These are phyloP conservation scores for Tetramorium alpestre DNA, from an alignment of 1,140 invertebrate genomes.

Conservation along the genomic window DNA sequence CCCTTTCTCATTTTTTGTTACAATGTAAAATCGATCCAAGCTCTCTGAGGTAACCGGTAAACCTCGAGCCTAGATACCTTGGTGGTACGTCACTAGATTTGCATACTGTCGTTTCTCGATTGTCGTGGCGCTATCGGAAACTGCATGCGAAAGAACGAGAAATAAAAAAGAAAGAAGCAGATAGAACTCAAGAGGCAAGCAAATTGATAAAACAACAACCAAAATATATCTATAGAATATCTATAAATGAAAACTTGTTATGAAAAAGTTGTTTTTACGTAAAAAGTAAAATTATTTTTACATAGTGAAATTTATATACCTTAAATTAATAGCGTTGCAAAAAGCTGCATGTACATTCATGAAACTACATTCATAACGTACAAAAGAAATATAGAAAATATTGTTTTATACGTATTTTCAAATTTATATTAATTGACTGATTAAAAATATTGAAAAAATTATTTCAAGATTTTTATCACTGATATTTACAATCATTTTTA, in stretches of 20 bases:
- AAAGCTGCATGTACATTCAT: background rate
- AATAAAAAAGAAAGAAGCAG: conserved; percentile 9
- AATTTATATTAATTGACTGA: no score
- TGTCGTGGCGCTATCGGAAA: conserved; percentile 64
- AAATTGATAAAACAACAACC: background rate
- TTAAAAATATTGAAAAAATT: background rate
- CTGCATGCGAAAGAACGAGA: conserved; percentile 16
- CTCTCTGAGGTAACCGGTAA: conserved; percentile 63
- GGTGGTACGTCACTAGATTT: conserved; percentile 73
- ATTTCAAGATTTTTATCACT: background rate
- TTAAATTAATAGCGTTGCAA: background rate
- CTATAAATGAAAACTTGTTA: background rate
- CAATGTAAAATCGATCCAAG: conserved; percentile 72
- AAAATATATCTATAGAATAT: background rate
- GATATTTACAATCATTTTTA: background rate
- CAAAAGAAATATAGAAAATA: background rate
- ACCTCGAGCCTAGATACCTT: conserved; percentile 66
- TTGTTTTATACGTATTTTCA: background rate
- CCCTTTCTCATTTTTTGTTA: conserved; percentile 44
- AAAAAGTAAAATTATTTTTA: conserved; percentile 8
- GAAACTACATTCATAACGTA: background rate
- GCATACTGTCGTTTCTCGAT: conserved; percentile 74
- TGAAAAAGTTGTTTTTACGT: background rate
- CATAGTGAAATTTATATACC: background rate
- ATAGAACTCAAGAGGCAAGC: conserved; percentile 9